phyloP scores from a whole-genome alignment of 2,113 vertebrate genomes.

The Anser brachyrhynchus region DNA sequence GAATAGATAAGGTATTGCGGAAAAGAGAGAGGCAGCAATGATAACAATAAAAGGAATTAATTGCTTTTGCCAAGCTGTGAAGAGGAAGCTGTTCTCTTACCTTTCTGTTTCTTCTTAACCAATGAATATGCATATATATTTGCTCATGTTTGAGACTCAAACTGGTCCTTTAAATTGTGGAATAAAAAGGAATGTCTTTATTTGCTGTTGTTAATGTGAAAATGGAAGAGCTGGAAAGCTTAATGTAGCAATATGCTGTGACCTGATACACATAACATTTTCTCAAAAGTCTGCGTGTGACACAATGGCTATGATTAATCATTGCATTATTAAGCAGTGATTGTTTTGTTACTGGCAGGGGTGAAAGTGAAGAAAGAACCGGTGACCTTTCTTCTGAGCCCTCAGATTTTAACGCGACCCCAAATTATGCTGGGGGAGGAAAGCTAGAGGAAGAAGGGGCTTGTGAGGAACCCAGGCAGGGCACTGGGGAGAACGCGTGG shows the following conservation, averaged over 20 bases:
- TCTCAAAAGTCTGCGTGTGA: background rate
- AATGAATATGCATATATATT: fast-evolving
- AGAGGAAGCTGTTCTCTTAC: background rate
- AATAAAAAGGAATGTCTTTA: fast-evolving
- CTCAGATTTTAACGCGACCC: fast-evolving
- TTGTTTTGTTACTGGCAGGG: background rate
- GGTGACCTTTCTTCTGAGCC: background rate
- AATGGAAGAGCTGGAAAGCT: background rate
- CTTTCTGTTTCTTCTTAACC: background rate
- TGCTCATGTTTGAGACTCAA: background rate
- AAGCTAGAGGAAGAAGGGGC: background rate
- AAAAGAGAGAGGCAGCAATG: background rate
- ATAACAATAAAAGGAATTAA: background rate
- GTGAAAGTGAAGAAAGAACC: background rate
- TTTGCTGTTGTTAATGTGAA: background rate
- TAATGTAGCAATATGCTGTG: background rate
- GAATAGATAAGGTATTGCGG: background rate
- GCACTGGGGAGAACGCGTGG: background rate
- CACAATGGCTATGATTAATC: background rate
- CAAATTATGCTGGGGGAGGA: background rate
- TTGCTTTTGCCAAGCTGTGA: background rate
- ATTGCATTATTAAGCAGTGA: background rate
- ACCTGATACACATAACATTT: fast-evolving
- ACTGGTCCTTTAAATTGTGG: background rate
- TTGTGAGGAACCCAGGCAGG: background rate